Evolutionary conservation across 2,113 vertebrate genomes (phyloP).

Genomic region (Hyaena hyaena): DNA sequence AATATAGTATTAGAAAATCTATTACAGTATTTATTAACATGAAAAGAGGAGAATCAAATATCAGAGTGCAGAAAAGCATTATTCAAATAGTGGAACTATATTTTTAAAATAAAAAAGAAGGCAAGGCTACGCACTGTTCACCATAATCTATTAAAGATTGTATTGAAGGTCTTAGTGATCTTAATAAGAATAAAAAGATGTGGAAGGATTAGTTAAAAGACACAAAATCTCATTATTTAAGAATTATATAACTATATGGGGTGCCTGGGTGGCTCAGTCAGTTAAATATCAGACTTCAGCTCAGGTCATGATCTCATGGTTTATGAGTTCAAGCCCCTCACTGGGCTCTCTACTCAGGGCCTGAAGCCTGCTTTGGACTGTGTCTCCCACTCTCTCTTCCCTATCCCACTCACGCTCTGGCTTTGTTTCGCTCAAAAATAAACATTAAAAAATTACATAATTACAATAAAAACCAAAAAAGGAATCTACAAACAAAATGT

Average conservation of each 20-base stretch:
- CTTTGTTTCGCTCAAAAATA: too few species aligned
- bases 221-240: background rate
- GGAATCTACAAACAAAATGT: background rate
- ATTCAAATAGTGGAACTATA: background rate
- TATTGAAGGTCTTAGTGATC: background rate
- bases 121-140: background rate
- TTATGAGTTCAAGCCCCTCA: too few species aligned
- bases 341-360: too few species aligned
- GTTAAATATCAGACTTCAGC: too few species aligned
- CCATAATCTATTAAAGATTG: background rate
- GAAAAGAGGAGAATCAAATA: slow-evolving; percentile 33
- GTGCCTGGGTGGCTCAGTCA: too few species aligned
- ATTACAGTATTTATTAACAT: background rate
- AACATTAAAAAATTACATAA: background rate
- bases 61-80: background rate
- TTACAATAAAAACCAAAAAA: slow-evolving; percentile 10
- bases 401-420: too few species aligned
- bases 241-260: background rate
- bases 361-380: too few species aligned
- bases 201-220: background rate
- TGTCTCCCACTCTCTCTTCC: too few species aligned
- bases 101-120: background rate
- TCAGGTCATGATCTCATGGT: too few species aligned
- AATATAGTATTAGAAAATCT: background rate
- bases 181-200: background rate